Base-by-base conservation (phyloP, 2,888 invertebrate genomes). In the Ferrisia virgata region DNA sequence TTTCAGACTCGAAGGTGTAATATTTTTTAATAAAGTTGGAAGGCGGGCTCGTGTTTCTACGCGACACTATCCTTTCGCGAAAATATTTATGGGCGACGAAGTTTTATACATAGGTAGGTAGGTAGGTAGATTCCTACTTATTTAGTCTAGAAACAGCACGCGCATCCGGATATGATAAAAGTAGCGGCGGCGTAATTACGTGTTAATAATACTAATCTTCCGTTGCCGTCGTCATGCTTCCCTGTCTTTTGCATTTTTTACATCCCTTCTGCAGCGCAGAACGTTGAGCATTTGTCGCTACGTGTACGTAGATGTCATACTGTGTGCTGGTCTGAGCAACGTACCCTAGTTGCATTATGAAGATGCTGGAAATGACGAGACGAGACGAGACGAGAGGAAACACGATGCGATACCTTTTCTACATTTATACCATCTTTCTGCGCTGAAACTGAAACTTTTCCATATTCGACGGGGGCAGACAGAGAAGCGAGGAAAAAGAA, bases 131-230 rank as follows among this genome's bases (percentile, higher is more conserved):
- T 39, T 5, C 39, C 13, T 64, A 11, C 6, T 33, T 72, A 33
- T 53, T 53, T 72, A 72, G 5, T n/a, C 31, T n/a, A n/a, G n/a
- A 72, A 72, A 22, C 72, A 31, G 72, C 33, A 33, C 72, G 72
- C 36, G 72, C 72, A 36, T 33, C 33, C 33, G 72, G 33, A 72
- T 33, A 36, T 33, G 72, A 72, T 72, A 72, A 72, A 72, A 72
- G 58, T 64, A 25, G 33, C 36, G 72, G 33, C 36, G 72, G 18
- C 72, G 72, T 72, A 72, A 72, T 72, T 72, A 72, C 33, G 72
- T 33, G 72, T 72, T 72, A 72, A 72, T 72, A 72, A 72, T 72
- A 64, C 58, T 64, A 64, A 64, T 64, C 28, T 72, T 72, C 72
- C 36, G 33, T 72, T 72, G 15, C n/a, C 33, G 72, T 72, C 58